Percentiles rank a stretch among this genome's conserved stretches.
Evolutionary conservation across 2,113 vertebrate species (phyloP).

Genomic region (Nettapus auritus): DNA sequence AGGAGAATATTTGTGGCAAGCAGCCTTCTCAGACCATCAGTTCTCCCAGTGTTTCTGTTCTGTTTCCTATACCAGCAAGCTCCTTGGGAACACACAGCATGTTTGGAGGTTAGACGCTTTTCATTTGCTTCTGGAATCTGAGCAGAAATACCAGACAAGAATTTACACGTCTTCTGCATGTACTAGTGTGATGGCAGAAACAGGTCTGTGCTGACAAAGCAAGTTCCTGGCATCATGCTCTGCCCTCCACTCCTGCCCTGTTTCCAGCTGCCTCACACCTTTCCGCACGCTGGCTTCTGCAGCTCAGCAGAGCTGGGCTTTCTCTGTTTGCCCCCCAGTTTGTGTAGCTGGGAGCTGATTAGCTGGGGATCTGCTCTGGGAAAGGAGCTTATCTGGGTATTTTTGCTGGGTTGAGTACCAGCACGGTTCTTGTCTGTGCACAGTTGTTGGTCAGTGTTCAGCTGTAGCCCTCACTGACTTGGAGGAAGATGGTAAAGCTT

Average conservation of each 20-base stretch:
- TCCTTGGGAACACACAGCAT: not conserved
- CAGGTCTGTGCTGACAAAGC: not conserved
- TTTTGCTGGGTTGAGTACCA: not conserved
- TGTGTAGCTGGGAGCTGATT: too few relatives aligned
- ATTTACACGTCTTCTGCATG: not conserved
- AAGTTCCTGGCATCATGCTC: not conserved
- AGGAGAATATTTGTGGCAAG: not conserved
- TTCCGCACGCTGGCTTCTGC: not conserved
- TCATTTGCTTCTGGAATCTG: not conserved
- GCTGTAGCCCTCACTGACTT: fast-evolving
- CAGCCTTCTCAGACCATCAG: not conserved
- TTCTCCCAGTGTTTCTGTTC: not conserved
- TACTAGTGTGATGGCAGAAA: not conserved
- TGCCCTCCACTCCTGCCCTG: not conserved
- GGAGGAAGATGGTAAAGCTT: not conserved
- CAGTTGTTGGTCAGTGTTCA: fast-evolving
- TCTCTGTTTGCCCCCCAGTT: fast-evolving
- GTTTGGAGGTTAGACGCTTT: not conserved
- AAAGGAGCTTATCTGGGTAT: not conserved
- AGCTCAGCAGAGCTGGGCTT: too few relatives aligned
- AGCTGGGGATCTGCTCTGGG: not conserved
- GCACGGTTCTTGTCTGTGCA: fast-evolving
- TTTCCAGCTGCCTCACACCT: not conserved
- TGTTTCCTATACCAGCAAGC: not conserved
- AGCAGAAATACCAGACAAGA: not conserved